phyloP scores from a whole-genome alignment of 2,113 vertebrate species.

The Vulpes lagopus region DNA sequence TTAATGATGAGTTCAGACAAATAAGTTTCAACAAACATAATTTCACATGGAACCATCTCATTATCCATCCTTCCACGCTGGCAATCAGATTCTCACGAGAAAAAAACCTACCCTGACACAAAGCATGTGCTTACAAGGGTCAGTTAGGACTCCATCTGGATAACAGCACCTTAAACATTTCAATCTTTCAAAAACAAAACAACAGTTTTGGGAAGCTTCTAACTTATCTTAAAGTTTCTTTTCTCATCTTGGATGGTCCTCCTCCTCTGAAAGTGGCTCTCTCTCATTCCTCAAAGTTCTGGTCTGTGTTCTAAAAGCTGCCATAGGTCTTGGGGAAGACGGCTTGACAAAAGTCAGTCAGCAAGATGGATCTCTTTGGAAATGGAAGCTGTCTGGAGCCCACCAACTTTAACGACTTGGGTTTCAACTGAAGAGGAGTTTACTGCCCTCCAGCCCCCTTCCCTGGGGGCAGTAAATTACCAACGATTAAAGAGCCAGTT shows the following conservation, averaged over 20 bases:
- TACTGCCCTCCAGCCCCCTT: constrained; percentile 50
- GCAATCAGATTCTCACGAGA: background rate
- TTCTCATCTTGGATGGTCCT: background rate
- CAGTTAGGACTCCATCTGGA: background rate
- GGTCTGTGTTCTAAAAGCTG: background rate
- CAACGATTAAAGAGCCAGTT: background rate
- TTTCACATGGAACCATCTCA: background rate
- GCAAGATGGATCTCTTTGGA: constrained; percentile 21
- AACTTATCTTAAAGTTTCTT: constrained; percentile 51
- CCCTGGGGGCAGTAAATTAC: constrained; percentile 71
- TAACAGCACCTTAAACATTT: constrained; percentile 19
- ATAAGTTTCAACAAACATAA: background rate
- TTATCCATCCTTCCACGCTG: background rate
- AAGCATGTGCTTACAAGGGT: background rate
- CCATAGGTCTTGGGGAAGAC: constrained; percentile 38
- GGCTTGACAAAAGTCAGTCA: constrained; percentile 52
- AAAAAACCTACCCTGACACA: background rate
- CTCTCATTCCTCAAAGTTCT: constrained; percentile 29
- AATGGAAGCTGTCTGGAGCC: constrained; percentile 48
- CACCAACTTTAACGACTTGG: constrained; percentile 63
- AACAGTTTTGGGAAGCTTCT: constrained; percentile 58
- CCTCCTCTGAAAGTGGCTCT: constrained; percentile 61
- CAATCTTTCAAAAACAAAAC: constrained; percentile 42
- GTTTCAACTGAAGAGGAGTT: constrained; percentile 58
- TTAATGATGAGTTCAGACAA: background rate